Evolutionary conservation across 1,140 invertebrate species (phyloP).

Genomic region (Drosophila tristis): DNA sequence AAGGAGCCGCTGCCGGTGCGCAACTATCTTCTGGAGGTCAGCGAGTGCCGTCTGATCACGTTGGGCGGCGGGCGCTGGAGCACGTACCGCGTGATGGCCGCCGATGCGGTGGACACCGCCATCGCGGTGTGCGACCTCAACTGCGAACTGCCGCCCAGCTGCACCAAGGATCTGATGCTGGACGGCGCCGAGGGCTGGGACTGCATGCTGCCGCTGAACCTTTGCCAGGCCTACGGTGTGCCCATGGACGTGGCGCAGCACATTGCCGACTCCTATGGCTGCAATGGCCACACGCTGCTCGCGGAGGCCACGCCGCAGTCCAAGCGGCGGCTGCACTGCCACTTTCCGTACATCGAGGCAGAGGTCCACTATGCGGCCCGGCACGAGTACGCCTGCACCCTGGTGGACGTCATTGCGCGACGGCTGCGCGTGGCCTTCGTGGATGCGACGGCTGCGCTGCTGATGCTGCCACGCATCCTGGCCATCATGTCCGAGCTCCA

Average conservation of each 20-base stretch:
- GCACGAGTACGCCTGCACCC: constrained; percentile 55
- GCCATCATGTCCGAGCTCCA: constrained; percentile 38
- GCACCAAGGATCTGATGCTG: constrained; percentile 32
- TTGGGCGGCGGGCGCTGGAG: constrained; percentile 60
- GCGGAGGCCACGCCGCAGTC: not conserved
- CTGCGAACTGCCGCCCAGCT: constrained; percentile 29
- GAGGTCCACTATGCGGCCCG: constrained; percentile 52
- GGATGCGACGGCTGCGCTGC: constrained; percentile 36
- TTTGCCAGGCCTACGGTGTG: constrained; percentile 52
- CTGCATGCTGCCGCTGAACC: constrained; percentile 52
- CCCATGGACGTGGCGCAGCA: constrained; percentile 65
- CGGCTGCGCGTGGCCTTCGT: constrained; percentile 58
- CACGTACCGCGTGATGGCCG: constrained; percentile 61
- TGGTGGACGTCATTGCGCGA: constrained; percentile 57
- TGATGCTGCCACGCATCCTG: constrained; percentile 50
- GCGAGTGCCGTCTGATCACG: constrained; percentile 46
- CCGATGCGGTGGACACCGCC: constrained; percentile 54
- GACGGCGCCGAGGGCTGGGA: constrained; percentile 52
- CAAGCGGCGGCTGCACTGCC: constrained; percentile 33
- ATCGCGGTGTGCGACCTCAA: constrained; percentile 42
- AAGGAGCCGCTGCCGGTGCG: not conserved
- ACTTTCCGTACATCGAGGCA: constrained; percentile 62
- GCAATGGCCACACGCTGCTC: constrained; percentile 43
- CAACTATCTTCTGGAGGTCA: constrained; percentile 56
- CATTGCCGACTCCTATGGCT: constrained; percentile 57